Conservation (phyloP, 2,888 invertebrate species). For the Morinoia aosen region DNA sequence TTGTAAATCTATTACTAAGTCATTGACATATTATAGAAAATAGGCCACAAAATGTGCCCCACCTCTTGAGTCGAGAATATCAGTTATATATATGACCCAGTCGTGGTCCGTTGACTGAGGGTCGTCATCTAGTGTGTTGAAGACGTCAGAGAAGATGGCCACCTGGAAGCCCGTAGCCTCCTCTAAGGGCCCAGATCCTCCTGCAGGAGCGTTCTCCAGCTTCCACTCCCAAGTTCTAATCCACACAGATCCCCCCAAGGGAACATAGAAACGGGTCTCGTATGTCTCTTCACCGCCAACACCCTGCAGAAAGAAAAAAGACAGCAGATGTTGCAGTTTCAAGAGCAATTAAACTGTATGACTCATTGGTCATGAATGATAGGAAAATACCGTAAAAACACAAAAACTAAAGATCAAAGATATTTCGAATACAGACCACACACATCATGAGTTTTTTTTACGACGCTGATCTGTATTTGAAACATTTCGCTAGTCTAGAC, state of each 20-base stretch:
- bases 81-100: slow-evolving; percentile 92
- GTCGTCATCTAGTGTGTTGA: slow-evolving; percentile 73
- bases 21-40: neutral
- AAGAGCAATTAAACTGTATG: neutral
- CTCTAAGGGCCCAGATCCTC: neutral
- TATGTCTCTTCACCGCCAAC: slow-evolving; percentile 61
- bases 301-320: slow-evolving; percentile 42
- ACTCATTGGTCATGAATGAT: neutral
- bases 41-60: neutral
- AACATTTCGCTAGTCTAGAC: neutral
- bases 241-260: slow-evolving; percentile 82
- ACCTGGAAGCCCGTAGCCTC: slow-evolving; percentile 67
- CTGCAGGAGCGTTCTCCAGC: slow-evolving; percentile 61
- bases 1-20: neutral
- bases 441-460: neutral
- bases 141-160: slow-evolving; percentile 82
- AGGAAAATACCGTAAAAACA: neutral
- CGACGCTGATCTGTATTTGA: neutral
- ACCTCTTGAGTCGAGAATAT: slow-evolving; percentile 80
- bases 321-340: neutral
- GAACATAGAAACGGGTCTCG: slow-evolving; percentile 70
- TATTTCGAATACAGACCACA: no score
- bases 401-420: no score
- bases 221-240: slow-evolving; percentile 75
- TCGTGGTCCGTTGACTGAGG: slow-evolving; percentile 80